phyloP scores from a whole-genome alignment of 2,113 vertebrate species.

The Dicaeum eximium region DNA sequence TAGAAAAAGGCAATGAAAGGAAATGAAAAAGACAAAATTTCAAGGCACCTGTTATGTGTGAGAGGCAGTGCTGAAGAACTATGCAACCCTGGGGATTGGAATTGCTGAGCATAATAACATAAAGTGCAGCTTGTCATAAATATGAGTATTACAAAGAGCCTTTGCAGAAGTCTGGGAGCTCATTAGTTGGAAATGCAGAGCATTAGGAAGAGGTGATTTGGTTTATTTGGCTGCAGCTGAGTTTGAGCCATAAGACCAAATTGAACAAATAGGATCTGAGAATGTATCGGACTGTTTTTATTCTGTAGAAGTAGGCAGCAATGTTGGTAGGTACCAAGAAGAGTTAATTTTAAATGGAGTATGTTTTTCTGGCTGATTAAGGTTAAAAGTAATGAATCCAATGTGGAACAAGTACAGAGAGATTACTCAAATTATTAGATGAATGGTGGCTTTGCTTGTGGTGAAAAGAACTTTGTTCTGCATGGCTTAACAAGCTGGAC shows the following conservation, averaged over 20 bases:
- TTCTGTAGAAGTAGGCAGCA: not conserved
- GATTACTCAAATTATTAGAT: not conserved
- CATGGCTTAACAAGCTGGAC: not conserved
- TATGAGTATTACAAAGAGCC: not conserved
- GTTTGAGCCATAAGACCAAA: not conserved
- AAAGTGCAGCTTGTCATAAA: not conserved
- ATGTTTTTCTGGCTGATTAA: not conserved
- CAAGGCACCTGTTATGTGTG: not conserved
- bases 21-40: not conserved
- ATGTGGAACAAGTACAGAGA: not conserved
- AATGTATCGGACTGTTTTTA: not conserved
- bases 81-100: not conserved
- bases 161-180: not conserved
- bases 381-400: not conserved
- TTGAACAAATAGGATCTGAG: not conserved
- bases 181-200: not conserved
- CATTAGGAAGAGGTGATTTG: not conserved
- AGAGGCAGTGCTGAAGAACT: not conserved
- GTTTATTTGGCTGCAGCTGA: not conserved
- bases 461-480: not conserved
- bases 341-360: not conserved
- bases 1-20: not conserved
- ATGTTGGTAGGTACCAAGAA: not conserved
- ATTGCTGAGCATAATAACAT: not conserved
- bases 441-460: not conserved